Evolutionary conservation across 1,140 invertebrate species (phyloP).

Genomic region (Ostrea edulis): DNA sequence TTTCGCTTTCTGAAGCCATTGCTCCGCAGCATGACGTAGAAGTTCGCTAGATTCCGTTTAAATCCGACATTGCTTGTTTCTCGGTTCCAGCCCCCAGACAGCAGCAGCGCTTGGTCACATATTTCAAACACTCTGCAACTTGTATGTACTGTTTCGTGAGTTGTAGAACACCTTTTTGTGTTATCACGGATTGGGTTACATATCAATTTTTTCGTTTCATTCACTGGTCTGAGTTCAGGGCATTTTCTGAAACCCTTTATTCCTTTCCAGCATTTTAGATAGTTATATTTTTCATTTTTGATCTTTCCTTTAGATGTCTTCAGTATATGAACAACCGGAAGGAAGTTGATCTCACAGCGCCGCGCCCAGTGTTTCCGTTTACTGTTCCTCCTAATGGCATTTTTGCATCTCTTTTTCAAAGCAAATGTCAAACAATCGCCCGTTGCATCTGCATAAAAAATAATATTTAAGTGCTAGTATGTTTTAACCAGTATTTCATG

Average conservation of each 20-base stretch:
- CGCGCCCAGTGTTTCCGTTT: conserved; percentile 72
- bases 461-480: background rate
- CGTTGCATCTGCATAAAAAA: conserved; percentile 61
- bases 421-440: conserved; percentile 77
- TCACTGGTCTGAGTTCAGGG: conserved; percentile 76
- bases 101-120: conserved; percentile 82
- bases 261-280: conserved; percentile 74
- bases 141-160: conserved; percentile 77
- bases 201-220: conserved; percentile 77
- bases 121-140: conserved; percentile 81
- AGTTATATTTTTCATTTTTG: conserved; percentile 66
- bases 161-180: conserved; percentile 80
- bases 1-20: conserved; percentile 81
- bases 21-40: conserved; percentile 79
- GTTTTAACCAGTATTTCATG: background rate
- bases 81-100: conserved; percentile 83
- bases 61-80: conserved; percentile 76
- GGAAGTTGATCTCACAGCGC: conserved; percentile 81
- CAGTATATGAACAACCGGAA: conserved; percentile 77
- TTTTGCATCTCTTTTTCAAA: conserved; percentile 77
- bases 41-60: conserved; percentile 75
- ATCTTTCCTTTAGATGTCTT: conserved; percentile 44
- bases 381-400: conserved; percentile 71
- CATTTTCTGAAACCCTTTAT: conserved; percentile 78
- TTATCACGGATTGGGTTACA: conserved; percentile 81